Base-by-base conservation (phyloP, 2,113 vertebrate genomes). In the Scomber japonicus region DNA sequence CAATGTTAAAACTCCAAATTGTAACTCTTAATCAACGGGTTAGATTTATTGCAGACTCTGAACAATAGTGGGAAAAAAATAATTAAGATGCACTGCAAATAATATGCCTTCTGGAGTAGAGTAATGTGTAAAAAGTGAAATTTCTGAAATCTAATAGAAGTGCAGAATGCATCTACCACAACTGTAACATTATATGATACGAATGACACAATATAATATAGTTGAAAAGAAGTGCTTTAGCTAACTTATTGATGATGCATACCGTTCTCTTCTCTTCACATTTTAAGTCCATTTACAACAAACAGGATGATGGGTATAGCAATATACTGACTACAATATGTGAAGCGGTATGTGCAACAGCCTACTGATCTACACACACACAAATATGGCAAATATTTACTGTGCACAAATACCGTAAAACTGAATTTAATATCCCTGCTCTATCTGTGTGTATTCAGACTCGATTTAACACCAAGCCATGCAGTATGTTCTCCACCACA, bases 401-500 rank as follows among this genome's bases (percentile, higher is more conserved):
- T 46, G 59, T 24, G 44, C 17, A 45, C 19, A 49, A 64, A 82
- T 50, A 64, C 80, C 16, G 55, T 75, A 51, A 85, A 83, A 63
- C 62, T 59, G 10, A 81, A 73, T 80, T 71, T 72, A 80, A 85
- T 75, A 73, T 57, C 54, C 48, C 53, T 49, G 44, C 78, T 62
- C 27, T 64, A 46, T 74, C 64, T 72, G 54, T 67, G 66, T 83
- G 55, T 75, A 71, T 82, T 84, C 67, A 78, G 59, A 49, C 45
- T 79, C 40, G 19, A 81, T 89, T 89, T 85, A 85, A 89, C 81
- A 88, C 83, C 68, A 69, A 53, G 59, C 76, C 45, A 74, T 56
- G 71, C 82, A 71, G 68, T 67, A 80, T 80, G 83, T 89, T 80
- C 75, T 80, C 67, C 63, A 89, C 89, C 84, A 86, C 53, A 72